phyloP scores from a whole-genome alignment of 2,888 invertebrate genomes.

The Cheilosia vulpina region DNA sequence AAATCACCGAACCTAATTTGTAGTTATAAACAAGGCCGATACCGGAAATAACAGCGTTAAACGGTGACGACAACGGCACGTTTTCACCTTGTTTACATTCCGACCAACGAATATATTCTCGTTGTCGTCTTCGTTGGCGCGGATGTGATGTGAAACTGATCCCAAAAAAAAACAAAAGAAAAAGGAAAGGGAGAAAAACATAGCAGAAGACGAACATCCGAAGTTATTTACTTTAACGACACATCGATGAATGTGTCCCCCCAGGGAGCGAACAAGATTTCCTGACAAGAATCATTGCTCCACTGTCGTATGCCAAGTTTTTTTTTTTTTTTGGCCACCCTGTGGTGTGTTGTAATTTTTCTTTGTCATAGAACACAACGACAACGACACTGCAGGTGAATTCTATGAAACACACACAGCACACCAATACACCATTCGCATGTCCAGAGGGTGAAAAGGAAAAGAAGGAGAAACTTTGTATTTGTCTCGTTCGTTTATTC shows the following conservation, averaged over 20 bases:
- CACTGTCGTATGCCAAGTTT: not conserved
- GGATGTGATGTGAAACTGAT: slow-evolving; percentile 67
- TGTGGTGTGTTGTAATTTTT: slow-evolving; percentile 8
- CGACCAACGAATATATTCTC: slow-evolving; percentile 33
- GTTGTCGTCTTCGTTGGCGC: slow-evolving; percentile 8
- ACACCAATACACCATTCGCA: not conserved
- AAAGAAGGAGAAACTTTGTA: not conserved
- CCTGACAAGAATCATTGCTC: slow-evolving; percentile 50
- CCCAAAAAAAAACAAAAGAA: slow-evolving; percentile 14
- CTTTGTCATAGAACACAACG: not conserved
- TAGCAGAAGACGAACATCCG: slow-evolving; percentile 49
- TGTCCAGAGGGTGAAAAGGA: slow-evolving; percentile 4
- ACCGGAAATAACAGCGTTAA: slow-evolving; percentile 63
- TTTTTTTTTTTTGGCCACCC: not conserved
- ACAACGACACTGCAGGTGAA: slow-evolving; percentile 29
- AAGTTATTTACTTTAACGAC: slow-evolving; percentile 69
- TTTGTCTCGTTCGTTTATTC: slow-evolving; percentile 22
- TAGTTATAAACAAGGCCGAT: slow-evolving; percentile 63
- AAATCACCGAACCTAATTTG: slow-evolving; percentile 63
- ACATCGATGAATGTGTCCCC: slow-evolving; percentile 64
- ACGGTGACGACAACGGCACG: slow-evolving; percentile 49
- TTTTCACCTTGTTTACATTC: slow-evolving; percentile 60
- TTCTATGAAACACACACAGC: not conserved
- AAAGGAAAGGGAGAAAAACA: not conserved
- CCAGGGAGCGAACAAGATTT: slow-evolving; percentile 37